These are phyloP conservation scores for Ramphastos sulfuratus DNA, from an alignment of 2,113 vertebrate species.

Conservation along the genomic window DNA sequence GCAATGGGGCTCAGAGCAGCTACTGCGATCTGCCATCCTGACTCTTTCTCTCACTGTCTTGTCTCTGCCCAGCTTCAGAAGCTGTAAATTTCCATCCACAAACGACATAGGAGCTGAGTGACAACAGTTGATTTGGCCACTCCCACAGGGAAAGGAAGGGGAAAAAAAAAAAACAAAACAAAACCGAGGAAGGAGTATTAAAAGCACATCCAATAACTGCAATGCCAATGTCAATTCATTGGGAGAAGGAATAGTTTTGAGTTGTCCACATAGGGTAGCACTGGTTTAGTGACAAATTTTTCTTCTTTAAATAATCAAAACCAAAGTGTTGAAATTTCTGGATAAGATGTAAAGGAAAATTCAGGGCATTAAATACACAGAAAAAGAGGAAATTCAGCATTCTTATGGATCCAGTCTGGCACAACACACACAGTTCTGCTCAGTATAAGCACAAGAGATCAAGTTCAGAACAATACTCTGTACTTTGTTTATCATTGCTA, in stretches of 20 bases:
- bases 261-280: not conserved
- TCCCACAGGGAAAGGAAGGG: not conserved
- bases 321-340: not conserved
- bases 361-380: not conserved
- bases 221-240: not conserved
- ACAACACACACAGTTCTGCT: not conserved
- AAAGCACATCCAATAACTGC: not conserved
- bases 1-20: not conserved
- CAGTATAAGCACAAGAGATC: not conserved
- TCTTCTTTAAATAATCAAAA: not conserved
- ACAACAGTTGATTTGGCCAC: not conserved
- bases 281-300: not conserved
- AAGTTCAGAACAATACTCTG: not conserved
- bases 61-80: not conserved
- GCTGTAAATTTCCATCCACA: slow-evolving; percentile 28
- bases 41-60: not conserved
- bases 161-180: not conserved
- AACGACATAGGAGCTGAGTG: not conserved
- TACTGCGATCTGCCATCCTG: not conserved
- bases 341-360: not conserved
- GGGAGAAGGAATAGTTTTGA: not conserved
- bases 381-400: not conserved
- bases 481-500: not conserved
- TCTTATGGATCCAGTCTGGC: not conserved
- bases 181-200: not conserved